A percentile compares a stretch with the other conserved stretches of the same genome.
These are phyloP conservation scores for Orthosia gothica DNA, from an alignment of 2,888 invertebrate genomes.

Conservation along the genomic window DNA sequence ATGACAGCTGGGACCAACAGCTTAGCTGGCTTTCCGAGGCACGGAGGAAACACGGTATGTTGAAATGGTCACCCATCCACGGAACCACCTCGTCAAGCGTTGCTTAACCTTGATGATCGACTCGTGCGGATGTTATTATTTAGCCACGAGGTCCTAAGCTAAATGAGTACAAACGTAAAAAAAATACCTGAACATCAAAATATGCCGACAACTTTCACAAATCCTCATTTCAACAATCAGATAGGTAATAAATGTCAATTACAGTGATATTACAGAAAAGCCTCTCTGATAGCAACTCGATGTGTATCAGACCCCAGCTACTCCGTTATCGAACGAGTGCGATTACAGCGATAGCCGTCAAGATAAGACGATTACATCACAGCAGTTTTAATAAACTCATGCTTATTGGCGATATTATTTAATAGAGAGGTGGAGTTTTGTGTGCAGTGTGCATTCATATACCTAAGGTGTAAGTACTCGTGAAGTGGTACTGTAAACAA, in stretches of 20 bases:
- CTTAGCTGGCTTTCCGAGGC: too few relatives aligned
- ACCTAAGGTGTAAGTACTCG: too few relatives aligned
- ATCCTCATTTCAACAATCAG: background rate
- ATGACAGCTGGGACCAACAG: too few relatives aligned
- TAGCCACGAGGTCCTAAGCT: too few relatives aligned
- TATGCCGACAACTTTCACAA: background rate
- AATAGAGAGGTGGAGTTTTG: too few relatives aligned
- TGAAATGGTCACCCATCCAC: too few relatives aligned
- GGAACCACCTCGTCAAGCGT: too few relatives aligned
- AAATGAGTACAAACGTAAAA: background rate
- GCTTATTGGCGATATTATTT: background rate
- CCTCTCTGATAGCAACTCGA: conserved; percentile 4
- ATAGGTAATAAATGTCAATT: conserved; percentile 1
- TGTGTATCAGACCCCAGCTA: background rate
- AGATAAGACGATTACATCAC: conserved; percentile 11
- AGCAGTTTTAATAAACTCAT: conserved; percentile 5
- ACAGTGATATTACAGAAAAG: conserved; percentile 1
- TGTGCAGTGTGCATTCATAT: too few relatives aligned
- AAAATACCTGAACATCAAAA: background rate
- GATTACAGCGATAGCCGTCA: background rate
- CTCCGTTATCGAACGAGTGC: background rate
- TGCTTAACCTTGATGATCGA: too few relatives aligned
- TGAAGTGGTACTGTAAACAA: background rate
- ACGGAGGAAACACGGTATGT: too few relatives aligned
- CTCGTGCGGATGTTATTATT: too few relatives aligned